These are phyloP conservation scores for Unio pictorum DNA, from an alignment of 2,888 invertebrate genomes.

Conservation along the genomic window DNA sequence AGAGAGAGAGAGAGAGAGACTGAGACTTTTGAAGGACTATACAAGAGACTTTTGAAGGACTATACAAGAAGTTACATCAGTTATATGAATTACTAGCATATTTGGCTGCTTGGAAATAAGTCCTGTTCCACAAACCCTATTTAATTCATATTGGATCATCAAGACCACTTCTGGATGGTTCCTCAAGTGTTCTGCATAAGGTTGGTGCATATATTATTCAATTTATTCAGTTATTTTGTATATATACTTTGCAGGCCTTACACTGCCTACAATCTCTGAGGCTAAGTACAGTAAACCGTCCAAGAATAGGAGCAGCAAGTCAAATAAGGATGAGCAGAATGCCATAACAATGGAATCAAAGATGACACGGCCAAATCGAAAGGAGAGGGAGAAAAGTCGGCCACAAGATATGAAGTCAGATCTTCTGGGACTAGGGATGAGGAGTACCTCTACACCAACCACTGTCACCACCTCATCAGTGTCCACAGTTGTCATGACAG, in stretches of 20 bases:
- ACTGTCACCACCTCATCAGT: constrained; percentile 11
- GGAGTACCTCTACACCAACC: neutral
- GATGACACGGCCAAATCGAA: constrained; percentile 45
- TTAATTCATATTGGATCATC: no score
- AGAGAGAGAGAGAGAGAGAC: no score
- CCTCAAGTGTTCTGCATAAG: no score
- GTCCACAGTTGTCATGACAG: constrained; percentile 2
- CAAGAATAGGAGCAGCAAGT: constrained; percentile 29
- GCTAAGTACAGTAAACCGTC: constrained; percentile 42
- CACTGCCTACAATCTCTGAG: constrained; percentile 43
- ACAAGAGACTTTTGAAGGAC: no score
- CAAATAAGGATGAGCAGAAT: constrained; percentile 23
- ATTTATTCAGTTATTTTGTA: neutral
- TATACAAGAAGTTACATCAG: no score
- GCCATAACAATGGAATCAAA: constrained; percentile 36
- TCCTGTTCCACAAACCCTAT: no score
- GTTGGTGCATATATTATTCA: no score
- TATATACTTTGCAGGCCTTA: constrained; percentile 32
- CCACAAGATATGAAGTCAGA: constrained; percentile 1
- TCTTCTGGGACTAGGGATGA: neutral
- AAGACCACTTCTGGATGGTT: no score
- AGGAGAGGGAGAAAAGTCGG: constrained; percentile 21
- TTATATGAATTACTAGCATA: no score
- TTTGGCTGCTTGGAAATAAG: no score
- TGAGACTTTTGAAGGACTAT: no score